phyloP scores from a whole-genome alignment of 2,888 invertebrate species.

The Trachelus tabidus region DNA sequence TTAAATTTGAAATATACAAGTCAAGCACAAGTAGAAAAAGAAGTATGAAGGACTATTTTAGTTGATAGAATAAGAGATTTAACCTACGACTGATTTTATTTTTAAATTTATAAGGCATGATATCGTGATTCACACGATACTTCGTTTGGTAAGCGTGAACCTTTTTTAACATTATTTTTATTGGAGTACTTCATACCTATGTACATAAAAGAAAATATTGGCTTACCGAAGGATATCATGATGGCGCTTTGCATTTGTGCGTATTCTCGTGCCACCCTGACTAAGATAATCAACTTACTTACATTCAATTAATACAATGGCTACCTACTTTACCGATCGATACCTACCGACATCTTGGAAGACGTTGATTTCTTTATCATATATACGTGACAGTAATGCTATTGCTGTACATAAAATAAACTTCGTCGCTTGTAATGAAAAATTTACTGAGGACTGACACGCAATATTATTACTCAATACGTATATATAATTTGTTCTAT shows the following conservation, averaged over 20 bases:
- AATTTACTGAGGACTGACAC: background rate
- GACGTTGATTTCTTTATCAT: background rate
- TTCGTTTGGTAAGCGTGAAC: background rate
- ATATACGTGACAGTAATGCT: background rate
- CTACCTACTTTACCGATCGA: slow-evolving; percentile 18
- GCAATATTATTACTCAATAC: background rate
- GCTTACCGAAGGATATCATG: too few species aligned
- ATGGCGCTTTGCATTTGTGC: slow-evolving; percentile 34
- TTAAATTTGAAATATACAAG: background rate
- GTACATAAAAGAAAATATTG: too few species aligned
- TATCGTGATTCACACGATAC: background rate
- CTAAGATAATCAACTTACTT: slow-evolving; percentile 48
- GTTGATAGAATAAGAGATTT: background rate
- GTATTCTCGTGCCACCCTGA: slow-evolving; percentile 37
- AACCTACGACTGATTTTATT: background rate
- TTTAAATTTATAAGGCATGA: background rate
- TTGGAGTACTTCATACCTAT: background rate
- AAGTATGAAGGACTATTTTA: background rate
- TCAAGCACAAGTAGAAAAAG: background rate
- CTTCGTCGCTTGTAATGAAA: background rate
- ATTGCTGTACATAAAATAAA: background rate
- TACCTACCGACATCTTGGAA: background rate
- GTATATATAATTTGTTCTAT: background rate
- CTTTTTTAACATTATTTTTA: background rate
- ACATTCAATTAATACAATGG: slow-evolving; percentile 47